These are phyloP conservation scores for Cylindroiulus punctatus DNA, from an alignment of 2,888 invertebrate species.

Conservation along the genomic window DNA sequence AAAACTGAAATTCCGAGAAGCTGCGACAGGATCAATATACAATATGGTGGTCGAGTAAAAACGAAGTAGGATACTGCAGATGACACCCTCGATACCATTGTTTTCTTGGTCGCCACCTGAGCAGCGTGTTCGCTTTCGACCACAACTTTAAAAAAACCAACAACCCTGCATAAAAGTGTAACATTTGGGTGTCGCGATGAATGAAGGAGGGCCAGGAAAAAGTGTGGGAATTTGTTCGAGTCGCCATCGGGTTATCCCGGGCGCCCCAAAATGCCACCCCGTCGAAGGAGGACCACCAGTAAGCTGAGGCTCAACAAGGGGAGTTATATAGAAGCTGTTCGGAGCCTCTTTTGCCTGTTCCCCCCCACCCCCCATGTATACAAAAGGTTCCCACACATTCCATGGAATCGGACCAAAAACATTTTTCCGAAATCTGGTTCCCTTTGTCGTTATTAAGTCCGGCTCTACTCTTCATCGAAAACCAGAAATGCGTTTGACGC, in stretches of 20 bases:
- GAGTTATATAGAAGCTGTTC: conserved; percentile 37
- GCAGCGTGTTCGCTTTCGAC: conserved; percentile 18
- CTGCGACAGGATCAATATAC: conserved; percentile 33
- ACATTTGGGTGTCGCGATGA: conserved; percentile 43
- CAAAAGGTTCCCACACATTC: conserved; percentile 52
- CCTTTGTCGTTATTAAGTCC: conserved; percentile 20
- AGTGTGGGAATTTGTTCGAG: conserved; percentile 50
- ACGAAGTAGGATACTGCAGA: neutral
- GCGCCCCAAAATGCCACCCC: conserved; percentile 48
- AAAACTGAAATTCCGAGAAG: conserved; percentile 24
- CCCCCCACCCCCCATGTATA: neutral
- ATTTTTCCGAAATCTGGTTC: conserved; percentile 46
- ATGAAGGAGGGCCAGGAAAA: conserved; percentile 44
- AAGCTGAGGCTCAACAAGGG: conserved; percentile 53
- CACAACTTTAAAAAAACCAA: neutral
- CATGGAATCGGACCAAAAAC: conserved; percentile 18
- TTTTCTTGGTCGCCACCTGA: conserved; percentile 18
- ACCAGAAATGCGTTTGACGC: neutral
- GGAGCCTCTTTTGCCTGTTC: conserved; percentile 23
- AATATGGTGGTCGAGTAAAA: conserved; percentile 6
- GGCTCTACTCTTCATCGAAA: neutral
- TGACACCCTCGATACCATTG: conserved; percentile 32
- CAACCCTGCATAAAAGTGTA: conserved; percentile 28
- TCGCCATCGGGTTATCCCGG: conserved; percentile 46
- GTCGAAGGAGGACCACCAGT: conserved; percentile 51